Percentiles rank a stretch among this genome's conserved stretches.
These are phyloP conservation scores for Dascyllus trimaculatus DNA, from an alignment of 2,113 vertebrate genomes.

Conservation along the genomic window DNA sequence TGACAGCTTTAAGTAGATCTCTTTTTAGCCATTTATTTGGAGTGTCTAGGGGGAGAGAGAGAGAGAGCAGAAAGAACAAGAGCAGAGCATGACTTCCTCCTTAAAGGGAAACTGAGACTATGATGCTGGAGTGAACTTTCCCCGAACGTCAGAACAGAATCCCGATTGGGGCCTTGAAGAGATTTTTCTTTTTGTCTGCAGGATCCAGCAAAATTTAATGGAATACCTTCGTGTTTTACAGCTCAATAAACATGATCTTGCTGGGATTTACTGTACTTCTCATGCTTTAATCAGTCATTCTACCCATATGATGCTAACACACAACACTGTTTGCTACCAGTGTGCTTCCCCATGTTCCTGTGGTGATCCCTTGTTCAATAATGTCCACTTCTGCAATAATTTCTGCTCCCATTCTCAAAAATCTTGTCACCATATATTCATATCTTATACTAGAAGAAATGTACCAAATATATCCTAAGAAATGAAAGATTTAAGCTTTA, in stretches of 20 bases:
- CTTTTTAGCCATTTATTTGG: slow-evolving; percentile 85
- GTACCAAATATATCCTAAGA: too few species aligned
- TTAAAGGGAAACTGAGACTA: slow-evolving; percentile 60
- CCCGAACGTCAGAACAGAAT: slow-evolving; percentile 23
- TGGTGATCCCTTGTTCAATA: slow-evolving; percentile 60
- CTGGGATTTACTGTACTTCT: not conserved
- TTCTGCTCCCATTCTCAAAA: too few species aligned
- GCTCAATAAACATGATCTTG: not conserved
- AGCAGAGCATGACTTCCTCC: slow-evolving; percentile 73
- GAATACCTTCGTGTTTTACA: too few species aligned
- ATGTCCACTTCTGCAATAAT: not conserved
- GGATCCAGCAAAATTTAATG: too few species aligned
- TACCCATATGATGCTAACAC: not conserved
- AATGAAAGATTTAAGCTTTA: too few species aligned
- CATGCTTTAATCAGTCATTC: not conserved
- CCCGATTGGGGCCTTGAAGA: slow-evolving; percentile 8
- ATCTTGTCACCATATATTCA: too few species aligned
- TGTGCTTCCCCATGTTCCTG: slow-evolving; percentile 53
- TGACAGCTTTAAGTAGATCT: slow-evolving; percentile 90
- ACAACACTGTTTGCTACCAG: not conserved
- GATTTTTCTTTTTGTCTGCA: not conserved
- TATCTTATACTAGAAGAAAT: too few species aligned
- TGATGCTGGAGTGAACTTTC: slow-evolving; percentile 48
- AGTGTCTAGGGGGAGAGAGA: slow-evolving; percentile 67
- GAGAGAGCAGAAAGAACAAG: slow-evolving; percentile 75